Evolutionary conservation across 1,140 invertebrate species (phyloP), one percentile per base, ranked within the genome.

Genomic region (Helicoverpa armigera): DNA sequence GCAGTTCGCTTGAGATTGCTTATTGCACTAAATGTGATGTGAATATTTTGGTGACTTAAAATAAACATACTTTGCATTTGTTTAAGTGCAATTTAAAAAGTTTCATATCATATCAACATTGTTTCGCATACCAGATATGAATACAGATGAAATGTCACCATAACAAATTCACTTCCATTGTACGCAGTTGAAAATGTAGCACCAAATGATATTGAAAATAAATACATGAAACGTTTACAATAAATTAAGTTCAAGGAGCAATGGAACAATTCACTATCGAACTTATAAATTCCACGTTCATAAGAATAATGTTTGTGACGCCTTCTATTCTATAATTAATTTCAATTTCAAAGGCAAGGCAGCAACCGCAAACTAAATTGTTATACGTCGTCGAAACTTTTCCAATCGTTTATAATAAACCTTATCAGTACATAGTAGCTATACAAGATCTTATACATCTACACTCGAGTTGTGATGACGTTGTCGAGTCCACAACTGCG

Each of bases 401-500:
- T 63, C 48, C 75, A 70, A 69, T 79, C 54, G 67, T 31, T 70
- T 29, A 60, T 58, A 31, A 54, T 54, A 69, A 43, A 60, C 72
- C 65, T 80, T 75, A 70, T 50, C 60, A 80, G 61, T 84, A 80
- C 18, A 70, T 79, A 79, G 76, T 70, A 77, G 56, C 63, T 84
- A 81, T 79, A 82, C 79, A 83, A 70, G 75, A 77, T 78, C 74
- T 77, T 81, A 83, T 50, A 50, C 51, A 16, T 72, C 76, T 81
- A 65, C 53, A 67, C 67, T 35, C 63, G 35, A 5, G 53, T 29
- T 54, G 43, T 48, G 67, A 53, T 69, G 51, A 48, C 56, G 56
- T 29, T 76, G 60, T 31, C 18, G 65, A 48, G 74, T 79, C 48
- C 60, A 65, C 79, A 72, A 73, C 69, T 3, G 11, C 9, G 29